These are phyloP conservation scores for Cephalopholis sonnerati DNA, from an alignment of 2,113 vertebrate genomes.

Conservation along the genomic window DNA sequence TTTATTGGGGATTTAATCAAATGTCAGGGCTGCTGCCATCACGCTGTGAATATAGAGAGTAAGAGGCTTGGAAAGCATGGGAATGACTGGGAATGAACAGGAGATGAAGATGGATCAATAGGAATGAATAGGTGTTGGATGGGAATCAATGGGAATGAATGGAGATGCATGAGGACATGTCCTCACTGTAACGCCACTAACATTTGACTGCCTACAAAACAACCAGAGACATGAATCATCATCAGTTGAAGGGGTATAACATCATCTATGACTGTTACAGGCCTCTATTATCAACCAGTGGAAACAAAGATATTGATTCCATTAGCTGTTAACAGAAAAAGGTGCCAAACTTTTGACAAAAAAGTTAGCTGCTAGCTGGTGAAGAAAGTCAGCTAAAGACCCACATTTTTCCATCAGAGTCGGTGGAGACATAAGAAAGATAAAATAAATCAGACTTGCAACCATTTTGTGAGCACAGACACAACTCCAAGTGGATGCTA, in stretches of 20 bases:
- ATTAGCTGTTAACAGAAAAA: not conserved
- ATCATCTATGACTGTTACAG: not conserved
- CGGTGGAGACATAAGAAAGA: not conserved
- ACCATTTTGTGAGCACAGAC: too few relatives aligned
- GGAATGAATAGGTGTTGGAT: slow-evolving; percentile 27
- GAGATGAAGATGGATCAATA: slow-evolving; percentile 30
- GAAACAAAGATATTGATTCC: not conserved
- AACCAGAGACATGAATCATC: not conserved
- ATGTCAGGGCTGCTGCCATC: slow-evolving; percentile 45
- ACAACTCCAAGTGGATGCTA: too few relatives aligned
- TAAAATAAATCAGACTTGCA: not conserved
- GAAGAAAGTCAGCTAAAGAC: not conserved
- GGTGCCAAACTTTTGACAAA: not conserved
- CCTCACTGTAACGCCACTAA: not conserved
- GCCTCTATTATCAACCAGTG: not conserved
- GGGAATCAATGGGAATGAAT: slow-evolving; percentile 22
- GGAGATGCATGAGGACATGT: not conserved
- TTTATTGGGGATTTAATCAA: slow-evolving; percentile 58
- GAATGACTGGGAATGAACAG: slow-evolving; percentile 32
- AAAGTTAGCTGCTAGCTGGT: not conserved
- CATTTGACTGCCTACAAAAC: not conserved
- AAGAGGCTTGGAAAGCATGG: slow-evolving; percentile 12
- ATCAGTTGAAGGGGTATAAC: slow-evolving; percentile 1
- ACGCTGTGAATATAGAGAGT: slow-evolving; percentile 30
- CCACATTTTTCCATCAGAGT: not conserved